Percentiles rank a stretch among this genome's conserved stretches.
Evolutionary conservation across 2,113 vertebrate species (phyloP).

Genomic region (Mobula hypostoma): DNA sequence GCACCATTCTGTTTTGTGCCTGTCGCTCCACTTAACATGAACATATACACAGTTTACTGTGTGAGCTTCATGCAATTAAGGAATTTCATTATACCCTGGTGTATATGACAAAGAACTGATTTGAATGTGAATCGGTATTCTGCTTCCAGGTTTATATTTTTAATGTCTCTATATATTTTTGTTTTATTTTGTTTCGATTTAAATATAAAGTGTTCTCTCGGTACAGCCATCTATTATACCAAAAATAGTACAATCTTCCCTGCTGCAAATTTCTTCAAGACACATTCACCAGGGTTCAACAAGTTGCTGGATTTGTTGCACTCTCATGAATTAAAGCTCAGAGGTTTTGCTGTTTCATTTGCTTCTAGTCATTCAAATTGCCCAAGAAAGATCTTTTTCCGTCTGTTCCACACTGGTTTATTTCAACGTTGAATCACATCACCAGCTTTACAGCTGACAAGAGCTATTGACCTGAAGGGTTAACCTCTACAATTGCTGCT

Average conservation of each 20-base stretch:
- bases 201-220: not conserved
- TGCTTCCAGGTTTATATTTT: not conserved
- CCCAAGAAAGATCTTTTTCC: not conserved
- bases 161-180: too few relatives aligned
- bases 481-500: too few relatives aligned
- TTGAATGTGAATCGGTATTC: too few relatives aligned
- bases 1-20: too few relatives aligned
- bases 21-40: too few relatives aligned
- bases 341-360: not conserved
- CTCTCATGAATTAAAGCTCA: not conserved
- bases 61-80: too few relatives aligned
- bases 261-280: not conserved
- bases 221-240: not conserved
- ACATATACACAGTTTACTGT: too few relatives aligned
- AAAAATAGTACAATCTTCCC: not conserved
- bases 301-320: not conserved
- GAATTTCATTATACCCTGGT: too few relatives aligned
- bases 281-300: not conserved
- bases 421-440: not conserved
- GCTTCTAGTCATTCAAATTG: not conserved
- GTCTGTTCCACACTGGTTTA: not conserved
- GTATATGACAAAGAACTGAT: too few relatives aligned
- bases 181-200: not conserved
- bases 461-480: too few relatives aligned
- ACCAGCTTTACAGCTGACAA: not conserved